These are phyloP conservation scores for Clamator glandarius DNA, from an alignment of 2,797 vertebrate genomes.

Conservation along the genomic window DNA sequence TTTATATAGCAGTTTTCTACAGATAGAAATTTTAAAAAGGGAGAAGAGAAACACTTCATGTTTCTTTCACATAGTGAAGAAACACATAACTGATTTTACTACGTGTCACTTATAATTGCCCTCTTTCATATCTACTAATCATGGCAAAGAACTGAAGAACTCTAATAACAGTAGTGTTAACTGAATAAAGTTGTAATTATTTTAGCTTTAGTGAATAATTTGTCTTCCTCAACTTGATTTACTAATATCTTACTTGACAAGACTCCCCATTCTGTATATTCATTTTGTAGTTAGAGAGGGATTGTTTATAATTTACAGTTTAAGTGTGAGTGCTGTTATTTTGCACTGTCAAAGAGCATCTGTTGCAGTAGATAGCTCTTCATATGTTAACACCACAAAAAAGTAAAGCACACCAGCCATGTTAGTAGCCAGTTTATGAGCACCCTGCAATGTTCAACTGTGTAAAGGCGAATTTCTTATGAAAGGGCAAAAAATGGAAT, in stretches of 20 bases:
- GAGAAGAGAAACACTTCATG: background rate
- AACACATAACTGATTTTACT: background rate
- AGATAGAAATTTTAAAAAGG: background rate
- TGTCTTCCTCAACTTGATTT: slow-evolving; percentile 73
- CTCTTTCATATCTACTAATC: slow-evolving; percentile 54
- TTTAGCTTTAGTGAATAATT: slow-evolving; percentile 66
- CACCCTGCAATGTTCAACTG: background rate
- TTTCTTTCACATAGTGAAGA: slow-evolving; percentile 8
- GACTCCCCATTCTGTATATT: slow-evolving; percentile 61
- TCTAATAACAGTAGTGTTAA: slow-evolving; percentile 36
- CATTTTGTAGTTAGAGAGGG: slow-evolving; percentile 70
- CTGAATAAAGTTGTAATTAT: slow-evolving; percentile 66
- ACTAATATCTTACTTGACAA: slow-evolving; percentile 66
- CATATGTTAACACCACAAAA: background rate
- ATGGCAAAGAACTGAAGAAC: slow-evolving; percentile 42
- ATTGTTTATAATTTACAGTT: slow-evolving; percentile 75
- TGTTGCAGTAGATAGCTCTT: slow-evolving; percentile 50
- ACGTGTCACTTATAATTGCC: slow-evolving; percentile 28
- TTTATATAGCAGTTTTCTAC: slow-evolving; percentile 7
- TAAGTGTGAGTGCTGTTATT: slow-evolving; percentile 65
- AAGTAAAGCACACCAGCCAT: slow-evolving; percentile 14
- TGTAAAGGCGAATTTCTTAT: slow-evolving; percentile 1
- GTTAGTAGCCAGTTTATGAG: slow-evolving; percentile 1
- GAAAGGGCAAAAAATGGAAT: background rate
- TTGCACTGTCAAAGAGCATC: slow-evolving; percentile 70